Conservation (phyloP, 2,113 vertebrate species). For the Vanacampus margaritifer region DNA sequence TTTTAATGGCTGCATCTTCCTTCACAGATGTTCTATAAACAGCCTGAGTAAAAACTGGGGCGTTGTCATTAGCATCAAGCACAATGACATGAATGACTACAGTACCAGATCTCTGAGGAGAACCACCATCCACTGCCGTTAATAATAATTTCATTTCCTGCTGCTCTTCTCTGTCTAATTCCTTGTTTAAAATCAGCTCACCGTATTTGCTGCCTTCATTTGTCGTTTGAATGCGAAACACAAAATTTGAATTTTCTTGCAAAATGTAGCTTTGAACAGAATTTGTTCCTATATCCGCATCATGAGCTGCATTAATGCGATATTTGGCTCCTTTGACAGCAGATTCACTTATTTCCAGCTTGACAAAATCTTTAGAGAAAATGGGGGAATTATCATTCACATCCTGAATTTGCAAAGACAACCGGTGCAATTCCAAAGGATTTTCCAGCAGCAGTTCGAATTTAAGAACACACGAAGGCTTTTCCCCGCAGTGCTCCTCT, state of each 20-base stretch:
- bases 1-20: constrained; percentile 40
- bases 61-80: constrained; percentile 61
- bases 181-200: constrained; percentile 46
- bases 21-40: constrained; percentile 41
- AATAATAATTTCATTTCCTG: constrained; percentile 42
- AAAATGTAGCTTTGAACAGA: constrained; percentile 67
- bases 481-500: constrained; percentile 72
- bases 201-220: constrained; percentile 47
- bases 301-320: constrained; percentile 63
- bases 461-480: constrained; percentile 63
- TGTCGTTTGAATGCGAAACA: constrained; percentile 50
- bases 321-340: constrained; percentile 59
- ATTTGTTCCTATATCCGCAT: constrained; percentile 73
- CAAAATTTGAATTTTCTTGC: constrained; percentile 62
- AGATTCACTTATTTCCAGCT: constrained; percentile 64
- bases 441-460: constrained; percentile 68
- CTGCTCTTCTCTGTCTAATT: constrained; percentile 56
- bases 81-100: constrained; percentile 49
- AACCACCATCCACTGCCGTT: constrained; percentile 57
- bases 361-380: constrained; percentile 57
- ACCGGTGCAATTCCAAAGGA: constrained; percentile 60
- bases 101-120: constrained; percentile 54
- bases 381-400: constrained; percentile 76
- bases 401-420: constrained; percentile 70
- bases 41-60: constrained; percentile 47